Evolutionary conservation across 2,797 vertebrate genomes (phyloP).

Genomic region (Neomorphus geoffroyi): DNA sequence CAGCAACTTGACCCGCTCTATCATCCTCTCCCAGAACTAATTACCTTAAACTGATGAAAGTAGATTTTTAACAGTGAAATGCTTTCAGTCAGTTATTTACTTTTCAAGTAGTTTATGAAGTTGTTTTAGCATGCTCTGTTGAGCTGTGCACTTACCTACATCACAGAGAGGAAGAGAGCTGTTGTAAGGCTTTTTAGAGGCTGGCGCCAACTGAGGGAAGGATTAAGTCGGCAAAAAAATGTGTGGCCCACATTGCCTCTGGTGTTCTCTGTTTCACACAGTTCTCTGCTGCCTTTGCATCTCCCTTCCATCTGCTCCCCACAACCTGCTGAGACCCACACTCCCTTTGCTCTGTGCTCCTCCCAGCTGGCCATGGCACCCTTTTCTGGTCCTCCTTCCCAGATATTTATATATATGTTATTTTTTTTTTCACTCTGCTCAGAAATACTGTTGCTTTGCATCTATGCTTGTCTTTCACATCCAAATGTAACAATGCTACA

Average conservation of each 20-base stretch:
- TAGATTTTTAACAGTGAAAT: slow-evolving; percentile 26
- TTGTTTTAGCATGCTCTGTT: not conserved
- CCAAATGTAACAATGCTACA: not conserved
- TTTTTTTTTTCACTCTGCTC: not conserved
- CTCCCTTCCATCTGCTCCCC: not conserved
- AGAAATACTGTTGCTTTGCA: not conserved
- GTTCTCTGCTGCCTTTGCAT: not conserved
- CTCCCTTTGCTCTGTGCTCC: not conserved
- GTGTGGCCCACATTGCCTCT: not conserved
- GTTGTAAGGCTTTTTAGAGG: not conserved
- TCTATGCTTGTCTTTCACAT: not conserved
- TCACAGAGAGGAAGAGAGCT: not conserved
- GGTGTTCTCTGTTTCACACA: not conserved
- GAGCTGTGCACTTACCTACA: not conserved
- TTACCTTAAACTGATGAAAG: slow-evolving; percentile 74
- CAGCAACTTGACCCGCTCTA: slow-evolving; percentile 51
- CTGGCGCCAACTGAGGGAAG: not conserved
- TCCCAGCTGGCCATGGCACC: not conserved
- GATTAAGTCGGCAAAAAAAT: not conserved
- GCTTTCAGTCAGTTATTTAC: slow-evolving; percentile 49
- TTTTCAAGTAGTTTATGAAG: slow-evolving; percentile 43
- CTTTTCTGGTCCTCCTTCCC: not conserved
- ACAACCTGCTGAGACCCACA: not conserved
- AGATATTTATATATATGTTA: no score
- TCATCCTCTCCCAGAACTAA: slow-evolving; percentile 74